A percentile compares a stretch with the other conserved stretches of the same genome.
Conservation (phyloP, 2,888 invertebrate species). For the Epinotia brunnichana region DNA sequence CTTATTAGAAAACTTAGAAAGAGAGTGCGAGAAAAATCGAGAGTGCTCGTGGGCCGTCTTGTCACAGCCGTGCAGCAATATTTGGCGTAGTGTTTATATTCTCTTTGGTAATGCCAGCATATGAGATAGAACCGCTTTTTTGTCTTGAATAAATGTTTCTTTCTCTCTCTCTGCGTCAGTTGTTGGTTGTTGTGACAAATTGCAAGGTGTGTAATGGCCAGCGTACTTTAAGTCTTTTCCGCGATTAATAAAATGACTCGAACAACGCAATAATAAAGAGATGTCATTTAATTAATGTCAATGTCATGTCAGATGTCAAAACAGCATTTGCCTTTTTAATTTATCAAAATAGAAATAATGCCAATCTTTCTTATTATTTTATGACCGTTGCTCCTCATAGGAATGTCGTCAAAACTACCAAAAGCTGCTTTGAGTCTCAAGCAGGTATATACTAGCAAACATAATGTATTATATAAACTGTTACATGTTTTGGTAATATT, state of each 20-base stretch:
- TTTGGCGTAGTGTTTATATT: too few species aligned
- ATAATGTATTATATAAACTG: conserved; percentile 8
- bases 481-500: neutral
- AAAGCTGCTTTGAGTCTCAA: conserved; percentile 83
- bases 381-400: neutral
- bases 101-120: too few species aligned
- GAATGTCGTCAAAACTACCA: conserved; percentile 74
- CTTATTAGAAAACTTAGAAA: too few species aligned
- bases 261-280: neutral
- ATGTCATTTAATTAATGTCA: neutral
- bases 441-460: conserved; percentile 73
- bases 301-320: neutral
- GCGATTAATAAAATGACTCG: neutral
- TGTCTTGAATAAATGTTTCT: too few species aligned
- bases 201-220: too few species aligned
- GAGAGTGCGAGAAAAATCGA: too few species aligned
- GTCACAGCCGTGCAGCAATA: too few species aligned
- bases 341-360: neutral
- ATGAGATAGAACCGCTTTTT: too few species aligned
- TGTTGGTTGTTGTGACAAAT: too few species aligned
- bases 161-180: too few species aligned
- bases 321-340: neutral
- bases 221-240: too few species aligned
- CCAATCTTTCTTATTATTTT: neutral
- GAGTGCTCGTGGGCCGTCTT: too few species aligned